These are phyloP conservation scores for Clytia hemisphaerica DNA, from an alignment of 30 jellyfish, hydroid and myxozoan genomes.

Conservation along the genomic window DNA sequence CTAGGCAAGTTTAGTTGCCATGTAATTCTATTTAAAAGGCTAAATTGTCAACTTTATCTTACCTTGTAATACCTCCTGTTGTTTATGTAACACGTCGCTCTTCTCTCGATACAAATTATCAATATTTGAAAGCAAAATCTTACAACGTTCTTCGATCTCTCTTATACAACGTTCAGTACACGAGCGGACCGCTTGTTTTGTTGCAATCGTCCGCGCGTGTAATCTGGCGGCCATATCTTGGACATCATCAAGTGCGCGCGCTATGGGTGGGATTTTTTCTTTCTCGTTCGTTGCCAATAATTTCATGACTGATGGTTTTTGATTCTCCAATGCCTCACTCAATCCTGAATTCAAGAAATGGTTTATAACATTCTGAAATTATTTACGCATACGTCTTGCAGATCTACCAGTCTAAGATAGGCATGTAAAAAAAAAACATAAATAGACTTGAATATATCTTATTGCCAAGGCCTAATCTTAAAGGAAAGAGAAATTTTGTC, in stretches of 20 bases:
- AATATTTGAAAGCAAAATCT: constrained; percentile 52
- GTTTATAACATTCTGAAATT: too few species aligned
- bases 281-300: constrained; percentile 61
- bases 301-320: constrained; percentile 57
- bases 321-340: constrained; percentile 73
- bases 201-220: constrained; percentile 90
- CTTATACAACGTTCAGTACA: constrained; percentile 69
- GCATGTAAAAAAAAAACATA: too few species aligned
- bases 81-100: constrained; percentile 53
- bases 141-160: constrained; percentile 68
- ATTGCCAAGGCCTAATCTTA: too few species aligned
- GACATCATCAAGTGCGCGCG: constrained; percentile 85
- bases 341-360: constrained; percentile 38
- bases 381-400: too few species aligned
- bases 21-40: too few species aligned
- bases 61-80: constrained; percentile 48
- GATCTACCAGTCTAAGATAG: too few species aligned
- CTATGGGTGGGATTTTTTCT: constrained; percentile 72
- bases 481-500: too few species aligned
- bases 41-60: too few species aligned
- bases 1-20: too few species aligned
- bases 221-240: constrained; percentile 98
- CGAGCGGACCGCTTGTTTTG: constrained; percentile 71
- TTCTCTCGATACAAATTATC: constrained; percentile 52
- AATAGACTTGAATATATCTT: background rate